Percentiles rank a stretch among this genome's conserved stretches.
phyloP scores from a whole-genome alignment of 2,113 vertebrate species.

The Cebidichthys violaceus region DNA sequence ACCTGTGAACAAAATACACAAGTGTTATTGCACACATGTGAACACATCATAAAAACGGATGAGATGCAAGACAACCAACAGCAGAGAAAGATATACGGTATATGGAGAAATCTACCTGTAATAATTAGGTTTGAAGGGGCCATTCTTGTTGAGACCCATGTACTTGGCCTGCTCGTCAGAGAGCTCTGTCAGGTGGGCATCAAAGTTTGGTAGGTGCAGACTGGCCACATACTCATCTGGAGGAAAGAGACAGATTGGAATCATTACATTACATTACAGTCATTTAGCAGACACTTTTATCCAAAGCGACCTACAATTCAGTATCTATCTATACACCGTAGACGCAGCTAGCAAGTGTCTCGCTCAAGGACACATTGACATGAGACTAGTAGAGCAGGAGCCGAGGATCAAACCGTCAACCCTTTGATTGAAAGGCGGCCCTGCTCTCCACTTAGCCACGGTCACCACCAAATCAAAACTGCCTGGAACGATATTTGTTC shows the following conservation, averaged over 20 bases:
- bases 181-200: slow-evolving; percentile 95
- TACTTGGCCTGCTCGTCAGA: slow-evolving; percentile 98
- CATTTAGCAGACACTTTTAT: too few relatives aligned
- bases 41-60: not conserved
- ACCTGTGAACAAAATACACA: slow-evolving; percentile 65
- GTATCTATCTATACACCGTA: too few relatives aligned
- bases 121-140: slow-evolving; percentile 99
- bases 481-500: not conserved
- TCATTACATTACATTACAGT: too few relatives aligned
- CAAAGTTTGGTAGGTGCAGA: slow-evolving; percentile 95
- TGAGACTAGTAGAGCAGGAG: too few relatives aligned
- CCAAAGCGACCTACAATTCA: too few relatives aligned
- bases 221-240: slow-evolving; percentile 97
- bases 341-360: too few relatives aligned
- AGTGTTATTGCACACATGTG: slow-evolving; percentile 14
- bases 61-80: not conserved
- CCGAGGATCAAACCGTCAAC: too few relatives aligned
- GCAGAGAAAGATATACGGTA: not conserved
- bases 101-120: slow-evolving; percentile 86
- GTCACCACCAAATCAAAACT: too few relatives aligned
- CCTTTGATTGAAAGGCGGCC: too few relatives aligned
- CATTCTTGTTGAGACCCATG: slow-evolving; percentile 98
- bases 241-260: slow-evolving; percentile 35
- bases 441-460: too few relatives aligned
- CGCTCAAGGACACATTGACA: too few relatives aligned